Conservation (phyloP, 2,888 invertebrate genomes). For the Hemicrepidius hirtus region DNA sequence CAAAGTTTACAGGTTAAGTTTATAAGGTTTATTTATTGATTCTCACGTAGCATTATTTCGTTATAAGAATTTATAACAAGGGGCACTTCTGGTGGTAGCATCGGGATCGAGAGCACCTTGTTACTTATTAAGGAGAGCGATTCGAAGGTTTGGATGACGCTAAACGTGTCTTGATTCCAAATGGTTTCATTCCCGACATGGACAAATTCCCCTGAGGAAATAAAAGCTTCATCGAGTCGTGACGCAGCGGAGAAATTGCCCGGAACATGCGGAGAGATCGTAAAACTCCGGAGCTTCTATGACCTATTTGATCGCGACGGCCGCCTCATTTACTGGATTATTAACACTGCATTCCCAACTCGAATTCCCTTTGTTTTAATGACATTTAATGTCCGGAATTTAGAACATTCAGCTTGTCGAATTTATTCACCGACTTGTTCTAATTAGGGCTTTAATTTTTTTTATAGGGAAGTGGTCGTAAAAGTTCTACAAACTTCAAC, state of each 20-base stretch:
- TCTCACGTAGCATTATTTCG: slow-evolving; percentile 24
- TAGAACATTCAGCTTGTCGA: slow-evolving; percentile 41
- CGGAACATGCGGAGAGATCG: slow-evolving; percentile 67
- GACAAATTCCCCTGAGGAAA: slow-evolving; percentile 69
- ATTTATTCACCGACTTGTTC: slow-evolving; percentile 35
- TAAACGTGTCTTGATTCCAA: slow-evolving; percentile 69
- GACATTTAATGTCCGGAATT: slow-evolving; percentile 49
- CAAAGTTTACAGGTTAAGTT: not conserved
- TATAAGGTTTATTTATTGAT: slow-evolving; percentile 17
- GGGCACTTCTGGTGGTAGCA: slow-evolving; percentile 30
- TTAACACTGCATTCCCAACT: slow-evolving; percentile 61
- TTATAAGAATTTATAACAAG: slow-evolving; percentile 37
- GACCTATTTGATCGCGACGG: slow-evolving; percentile 65
- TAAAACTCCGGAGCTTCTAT: slow-evolving; percentile 66
- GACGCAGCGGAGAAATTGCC: slow-evolving; percentile 67
- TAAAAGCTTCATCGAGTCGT: slow-evolving; percentile 71
- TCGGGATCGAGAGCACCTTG: slow-evolving; percentile 45
- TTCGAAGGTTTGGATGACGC: slow-evolving; percentile 64
- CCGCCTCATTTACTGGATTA: slow-evolving; percentile 69
- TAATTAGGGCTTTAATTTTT: slow-evolving; percentile 32
- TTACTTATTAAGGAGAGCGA: slow-evolving; percentile 52
- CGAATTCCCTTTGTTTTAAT: slow-evolving; percentile 50
- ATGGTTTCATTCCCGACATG: slow-evolving; percentile 66
- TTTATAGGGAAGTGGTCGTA: slow-evolving; percentile 13
- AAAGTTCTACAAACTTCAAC: not conserved